Base-by-base conservation (phyloP, 2,888 invertebrate genomes). In the Syrphus vitripennis region DNA sequence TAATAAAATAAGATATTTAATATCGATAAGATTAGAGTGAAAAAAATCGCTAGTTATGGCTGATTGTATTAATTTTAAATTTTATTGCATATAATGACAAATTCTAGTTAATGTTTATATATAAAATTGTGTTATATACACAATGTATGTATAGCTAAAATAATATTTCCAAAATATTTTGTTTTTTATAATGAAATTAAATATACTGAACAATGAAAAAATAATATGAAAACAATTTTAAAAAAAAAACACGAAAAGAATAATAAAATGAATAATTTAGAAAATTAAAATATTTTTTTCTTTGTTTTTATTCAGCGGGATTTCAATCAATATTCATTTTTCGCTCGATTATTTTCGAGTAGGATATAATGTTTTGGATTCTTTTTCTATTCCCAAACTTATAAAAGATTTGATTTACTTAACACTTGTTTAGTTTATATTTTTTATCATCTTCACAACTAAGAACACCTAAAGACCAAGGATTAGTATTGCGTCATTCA, bases 111-210 rank as follows among this genome's bases (percentile, higher is more conserved):
- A 81, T 86, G 82, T 86, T 86, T 81, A 67, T 86, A 80, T 67
- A 82, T 26, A 37, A 67, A 63, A 42, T 42, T 26, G 55, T 31
- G 53, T 71, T n/a, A 61, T 61, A 74, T 50, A 50, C 34, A 67
- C 67, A 50, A 50, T 24, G 24, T 63, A 75, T 71, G 76, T 81
- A 61, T 80, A 50, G 53, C 63, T 82, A 63, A 74, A 69, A 69
- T 81, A 74, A 82, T 78, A 50, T 86, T 86, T 86, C 82, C 65
- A 70, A 86, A 53, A 82, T 74, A 57, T 70, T 86, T 69, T 70
- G 61, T 69, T 77, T 86, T 86, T 82, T 86, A 82, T 78, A 82
- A 79, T 79, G 83, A 74, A 83, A 79, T 79, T 69, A 74, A 81
- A 77, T 57, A 76, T 42, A 82, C 57, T 86, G 81, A 86, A 69